A percentile compares a stretch with the other conserved stretches of the same genome.
These are phyloP conservation scores for Trichomalopsis sarcophagae DNA, from an alignment of 1,140 invertebrate species.

Conservation along the genomic window DNA sequence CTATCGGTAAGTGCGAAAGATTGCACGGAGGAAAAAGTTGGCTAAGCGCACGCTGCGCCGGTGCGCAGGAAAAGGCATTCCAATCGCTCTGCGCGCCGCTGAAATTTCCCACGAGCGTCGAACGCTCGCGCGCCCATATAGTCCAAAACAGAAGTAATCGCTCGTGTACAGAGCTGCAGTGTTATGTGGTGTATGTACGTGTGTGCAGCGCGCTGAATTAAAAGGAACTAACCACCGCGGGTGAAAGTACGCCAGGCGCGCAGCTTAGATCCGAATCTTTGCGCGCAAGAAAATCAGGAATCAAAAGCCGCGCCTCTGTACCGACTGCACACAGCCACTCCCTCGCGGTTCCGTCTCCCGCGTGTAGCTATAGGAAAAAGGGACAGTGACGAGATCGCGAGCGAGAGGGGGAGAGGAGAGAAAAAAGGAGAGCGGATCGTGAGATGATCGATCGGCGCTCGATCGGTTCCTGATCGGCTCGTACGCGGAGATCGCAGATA, in stretches of 20 bases:
- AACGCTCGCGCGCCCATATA: neutral
- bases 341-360: conserved; percentile 20
- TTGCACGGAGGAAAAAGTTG: conserved; percentile 5
- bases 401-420: neutral
- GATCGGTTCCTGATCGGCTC: conserved; percentile 17
- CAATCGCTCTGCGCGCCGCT: conserved; percentile 12
- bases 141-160: conserved; percentile 14
- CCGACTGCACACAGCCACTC: neutral
- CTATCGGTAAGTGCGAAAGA: conserved; percentile 29
- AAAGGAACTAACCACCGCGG: conserved; percentile 44
- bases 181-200: neutral
- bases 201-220: conserved; percentile 12
- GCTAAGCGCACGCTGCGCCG: neutral
- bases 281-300: conserved; percentile 11
- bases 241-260: conserved; percentile 30
- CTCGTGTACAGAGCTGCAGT: neutral
- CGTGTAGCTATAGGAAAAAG: neutral
- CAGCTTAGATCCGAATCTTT: conserved; percentile 26
- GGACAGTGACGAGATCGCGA: neutral
- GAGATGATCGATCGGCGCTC: conserved; percentile 34
- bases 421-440: neutral
- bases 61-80: conserved; percentile 10
- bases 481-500: neutral
- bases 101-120: conserved; percentile 36
- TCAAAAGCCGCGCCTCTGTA: conserved; percentile 8